Evolutionary conservation across 2,113 vertebrate genomes (phyloP).

Genomic region (Callospermophilus lateralis): DNA sequence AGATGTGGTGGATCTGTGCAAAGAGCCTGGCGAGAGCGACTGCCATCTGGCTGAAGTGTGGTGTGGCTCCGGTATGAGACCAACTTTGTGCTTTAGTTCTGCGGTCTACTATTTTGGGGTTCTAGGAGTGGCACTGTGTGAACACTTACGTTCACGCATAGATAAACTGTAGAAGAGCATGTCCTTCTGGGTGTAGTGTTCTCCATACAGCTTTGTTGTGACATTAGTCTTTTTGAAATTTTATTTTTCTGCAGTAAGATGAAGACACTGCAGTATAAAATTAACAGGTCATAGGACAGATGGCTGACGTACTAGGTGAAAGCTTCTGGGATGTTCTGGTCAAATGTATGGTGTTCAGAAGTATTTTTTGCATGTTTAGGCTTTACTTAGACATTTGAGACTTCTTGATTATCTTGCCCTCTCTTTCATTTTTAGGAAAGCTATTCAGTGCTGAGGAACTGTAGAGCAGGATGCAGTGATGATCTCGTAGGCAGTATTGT

Average conservation of each 20-base stretch:
- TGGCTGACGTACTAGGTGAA: not conserved
- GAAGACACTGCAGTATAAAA: not conserved
- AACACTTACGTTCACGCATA: accelerated
- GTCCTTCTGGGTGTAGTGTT: not conserved
- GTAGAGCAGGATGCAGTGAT: not conserved
- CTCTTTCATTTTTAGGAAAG: not conserved
- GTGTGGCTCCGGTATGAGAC: constrained; percentile 95
- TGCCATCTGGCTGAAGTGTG: constrained; percentile 97
- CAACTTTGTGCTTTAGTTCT: accelerated
- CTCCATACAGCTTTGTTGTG: not conserved
- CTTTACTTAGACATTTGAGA: not conserved
- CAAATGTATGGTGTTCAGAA: not conserved
- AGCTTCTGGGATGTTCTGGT: not conserved
- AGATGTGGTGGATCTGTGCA: constrained; percentile 98
- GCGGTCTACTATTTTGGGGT: accelerated
- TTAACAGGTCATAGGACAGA: not conserved
- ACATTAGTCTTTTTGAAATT: not conserved
- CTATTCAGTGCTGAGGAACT: not conserved
- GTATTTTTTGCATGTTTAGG: not conserved
- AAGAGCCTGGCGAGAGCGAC: constrained; percentile 95
- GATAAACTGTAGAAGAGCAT: not conserved
- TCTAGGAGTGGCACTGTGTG: accelerated
- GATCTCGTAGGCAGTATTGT: not conserved
- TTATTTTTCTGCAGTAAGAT: not conserved
- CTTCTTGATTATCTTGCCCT: not conserved